Percentiles rank a stretch among this genome's conserved stretches.
Evolutionary conservation across 2,888 invertebrate species (phyloP).

Genomic region (Oligia strigilis): DNA sequence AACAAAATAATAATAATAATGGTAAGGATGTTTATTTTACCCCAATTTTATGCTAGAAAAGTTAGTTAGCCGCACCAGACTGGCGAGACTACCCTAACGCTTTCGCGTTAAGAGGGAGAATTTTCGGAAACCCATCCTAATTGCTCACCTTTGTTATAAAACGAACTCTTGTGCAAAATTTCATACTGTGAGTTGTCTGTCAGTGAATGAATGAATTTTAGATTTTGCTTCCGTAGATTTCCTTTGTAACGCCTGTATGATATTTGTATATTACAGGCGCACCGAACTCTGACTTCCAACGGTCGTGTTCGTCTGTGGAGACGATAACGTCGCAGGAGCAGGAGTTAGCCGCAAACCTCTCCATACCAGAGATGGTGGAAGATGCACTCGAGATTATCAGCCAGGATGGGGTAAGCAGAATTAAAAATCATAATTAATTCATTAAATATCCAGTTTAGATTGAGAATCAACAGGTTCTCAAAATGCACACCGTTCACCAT

Average conservation of each 20-base stretch:
- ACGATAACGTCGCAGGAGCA: constrained; percentile 66
- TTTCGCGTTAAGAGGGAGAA: too few species aligned
- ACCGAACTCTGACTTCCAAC: constrained; percentile 62
- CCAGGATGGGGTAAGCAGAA: constrained; percentile 83
- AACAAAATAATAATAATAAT: constrained; percentile 40
- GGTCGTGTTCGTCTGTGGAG: constrained; percentile 67
- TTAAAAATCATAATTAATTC: not conserved
- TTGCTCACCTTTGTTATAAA: too few species aligned
- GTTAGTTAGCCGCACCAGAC: not conserved
- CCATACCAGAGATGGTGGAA: constrained; percentile 82
- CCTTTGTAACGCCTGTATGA: not conserved
- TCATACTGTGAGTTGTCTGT: not conserved
- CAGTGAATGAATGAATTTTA: not conserved
- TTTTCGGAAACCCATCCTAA: too few species aligned
- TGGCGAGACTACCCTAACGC: not conserved
- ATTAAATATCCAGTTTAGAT: not conserved
- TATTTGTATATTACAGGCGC: constrained; percentile 17
- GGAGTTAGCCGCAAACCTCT: constrained; percentile 67
- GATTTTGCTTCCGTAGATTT: not conserved
- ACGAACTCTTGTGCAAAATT: too few species aligned
- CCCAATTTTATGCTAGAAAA: not conserved
- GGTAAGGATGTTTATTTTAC: constrained; percentile 17
- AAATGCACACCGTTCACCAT: too few species aligned
- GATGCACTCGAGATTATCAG: constrained; percentile 85
- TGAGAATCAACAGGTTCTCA: not conserved